Base-by-base conservation (phyloP, 1,140 invertebrate genomes). In the Aphelinus certus region DNA sequence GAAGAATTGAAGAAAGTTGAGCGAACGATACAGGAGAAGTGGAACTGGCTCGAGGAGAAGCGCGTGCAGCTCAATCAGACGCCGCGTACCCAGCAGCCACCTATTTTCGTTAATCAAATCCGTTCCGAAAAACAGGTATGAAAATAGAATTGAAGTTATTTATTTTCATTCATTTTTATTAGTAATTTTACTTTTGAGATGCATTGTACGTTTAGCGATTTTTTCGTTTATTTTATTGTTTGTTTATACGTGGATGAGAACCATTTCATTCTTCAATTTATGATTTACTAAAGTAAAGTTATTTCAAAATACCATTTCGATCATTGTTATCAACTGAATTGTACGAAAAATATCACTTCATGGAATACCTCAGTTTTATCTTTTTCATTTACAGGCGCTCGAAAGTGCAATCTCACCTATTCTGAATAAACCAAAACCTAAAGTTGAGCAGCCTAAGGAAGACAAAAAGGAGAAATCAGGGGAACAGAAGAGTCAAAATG, bases 381-480 rank as follows among this genome's bases (percentile, higher is more conserved):
- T 66, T 61, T 7, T 43, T 77, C 69, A 63, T 69, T 80, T 78
- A 69, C 83, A 94, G 90, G 87, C 86, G 49, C 91, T 96, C 79
- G 93, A 96, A 77, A 91, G 82, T 64, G 88, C 87, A 6, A 91
- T 95, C 47, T 91, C 89, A 77, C 92, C 94, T 1, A 93, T 96
- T 74, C 85, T 97, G 60, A 95, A 94, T 82, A 97, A 96, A 86
- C 94, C 94, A 43, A 95, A 95, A 84, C 95, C 95, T 5, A 94
- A 94, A 86, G 89, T 85, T 2, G 89, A 90, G 45, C 83, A 86
- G 5, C 86, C 88, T 7, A 87, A 88, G 46, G 83, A 85, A 55
- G 86, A 88, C 0, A 86, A 70, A 26, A 76, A 76, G 45, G 75
- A 76, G 0, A 6, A 71, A 48, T 71, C 70, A 5, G 79, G 79